phyloP scores from a whole-genome alignment of 2,797 vertebrate genomes.

The Sebastes minor region DNA sequence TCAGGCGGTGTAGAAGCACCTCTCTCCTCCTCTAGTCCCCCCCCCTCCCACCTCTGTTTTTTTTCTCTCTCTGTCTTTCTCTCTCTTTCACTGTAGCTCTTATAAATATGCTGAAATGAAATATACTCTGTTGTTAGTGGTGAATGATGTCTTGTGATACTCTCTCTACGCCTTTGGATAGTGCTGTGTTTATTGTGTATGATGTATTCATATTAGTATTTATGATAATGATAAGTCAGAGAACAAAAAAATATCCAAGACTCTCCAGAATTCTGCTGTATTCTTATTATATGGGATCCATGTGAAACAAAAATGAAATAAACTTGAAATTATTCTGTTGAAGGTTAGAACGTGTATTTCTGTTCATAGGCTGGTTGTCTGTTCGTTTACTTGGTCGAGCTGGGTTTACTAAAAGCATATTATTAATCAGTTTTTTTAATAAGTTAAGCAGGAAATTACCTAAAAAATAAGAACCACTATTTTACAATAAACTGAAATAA shows the following conservation, averaged over 20 bases:
- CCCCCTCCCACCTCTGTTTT: slow-evolving; percentile 9
- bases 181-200: slow-evolving; percentile 85
- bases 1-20: slow-evolving; percentile 62
- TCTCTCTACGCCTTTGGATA: slow-evolving; percentile 83
- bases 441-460: not conserved
- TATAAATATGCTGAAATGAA: slow-evolving; percentile 86
- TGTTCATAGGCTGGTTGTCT: slow-evolving; percentile 29
- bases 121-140: slow-evolving; percentile 85
- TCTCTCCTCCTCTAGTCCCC: slow-evolving; percentile 55
- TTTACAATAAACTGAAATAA: not conserved
- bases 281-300: slow-evolving; percentile 83
- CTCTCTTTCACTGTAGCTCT: slow-evolving; percentile 79
- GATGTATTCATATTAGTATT: slow-evolving; percentile 85
- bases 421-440: not conserved
- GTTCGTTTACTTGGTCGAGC: not conserved
- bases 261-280: slow-evolving; percentile 79
- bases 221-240: slow-evolving; percentile 79
- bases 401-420: not conserved
- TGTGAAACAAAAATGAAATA: slow-evolving; percentile 84
- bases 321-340: slow-evolving; percentile 85
- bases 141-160: slow-evolving; percentile 85
- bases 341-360: slow-evolving; percentile 69
- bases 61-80: slow-evolving; percentile 43
- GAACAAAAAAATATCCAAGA: slow-evolving; percentile 71
- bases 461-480: not conserved